A percentile compares a stretch with the other conserved stretches of the same genome.
Conservation (phyloP, 1,140 invertebrate species). For the Anoplolepis gracilipes region DNA sequence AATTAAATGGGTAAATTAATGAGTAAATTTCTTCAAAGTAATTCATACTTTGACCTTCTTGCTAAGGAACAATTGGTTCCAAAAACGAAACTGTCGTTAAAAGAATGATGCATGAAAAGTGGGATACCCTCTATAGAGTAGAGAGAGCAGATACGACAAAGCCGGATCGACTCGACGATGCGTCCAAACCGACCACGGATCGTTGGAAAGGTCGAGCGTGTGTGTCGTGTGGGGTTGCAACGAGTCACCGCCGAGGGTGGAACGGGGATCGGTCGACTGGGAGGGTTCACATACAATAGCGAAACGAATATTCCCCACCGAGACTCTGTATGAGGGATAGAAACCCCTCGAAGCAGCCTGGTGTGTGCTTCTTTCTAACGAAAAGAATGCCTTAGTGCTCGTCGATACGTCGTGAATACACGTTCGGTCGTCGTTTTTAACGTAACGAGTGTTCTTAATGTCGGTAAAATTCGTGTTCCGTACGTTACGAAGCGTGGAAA, state of each 20-base stretch:
- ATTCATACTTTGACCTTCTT: neutral
- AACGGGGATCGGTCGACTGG: slow-evolving; percentile 47
- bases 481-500: neutral
- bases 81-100: neutral
- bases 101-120: neutral
- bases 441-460: neutral
- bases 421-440: slow-evolving; percentile 32
- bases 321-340: slow-evolving; percentile 70
- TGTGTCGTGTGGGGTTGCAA: slow-evolving; percentile 47
- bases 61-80: neutral
- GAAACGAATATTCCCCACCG: slow-evolving; percentile 70
- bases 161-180: neutral
- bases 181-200: neutral
- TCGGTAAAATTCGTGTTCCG: neutral
- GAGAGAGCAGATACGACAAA: neutral
- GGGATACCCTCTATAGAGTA: neutral
- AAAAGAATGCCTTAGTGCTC: slow-evolving; percentile 67
- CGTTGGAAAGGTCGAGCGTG: slow-evolving; percentile 62
- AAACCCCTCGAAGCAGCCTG: slow-evolving; percentile 58
- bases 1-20: too few relatives aligned
- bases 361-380: slow-evolving; percentile 69
- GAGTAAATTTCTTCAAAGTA: neutral
- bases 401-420: slow-evolving; percentile 62
- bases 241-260: slow-evolving; percentile 63
- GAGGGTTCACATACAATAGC: slow-evolving; percentile 67